A percentile compares a stretch with the other conserved stretches of the same genome.
Evolutionary conservation across 2,888 invertebrate species (phyloP).

Genomic region (Drosophila robusta): DNA sequence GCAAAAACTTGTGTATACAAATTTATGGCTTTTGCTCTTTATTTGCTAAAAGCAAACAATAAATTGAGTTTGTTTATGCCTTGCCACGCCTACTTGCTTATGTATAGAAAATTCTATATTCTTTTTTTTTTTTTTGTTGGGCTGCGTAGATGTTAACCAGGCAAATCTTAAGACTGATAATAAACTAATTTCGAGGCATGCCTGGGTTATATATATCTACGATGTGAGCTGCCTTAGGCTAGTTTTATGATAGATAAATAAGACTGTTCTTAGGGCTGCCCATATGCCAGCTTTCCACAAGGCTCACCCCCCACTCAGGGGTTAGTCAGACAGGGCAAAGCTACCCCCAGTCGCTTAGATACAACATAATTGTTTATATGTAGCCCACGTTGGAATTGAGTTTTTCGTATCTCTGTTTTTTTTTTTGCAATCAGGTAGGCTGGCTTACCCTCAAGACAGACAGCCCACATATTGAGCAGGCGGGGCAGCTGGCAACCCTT

Average conservation of each 20-base stretch:
- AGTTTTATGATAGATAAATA: conserved; percentile 54
- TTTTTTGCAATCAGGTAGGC: conserved; percentile 64
- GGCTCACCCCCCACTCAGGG: conserved; percentile 14
- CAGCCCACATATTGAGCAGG: conserved; percentile 2
- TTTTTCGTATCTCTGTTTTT: conserved; percentile 15
- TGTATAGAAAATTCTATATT: background rate
- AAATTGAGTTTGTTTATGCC: conserved; percentile 52
- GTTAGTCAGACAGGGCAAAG: conserved; percentile 24
- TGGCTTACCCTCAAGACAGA: conserved; percentile 43
- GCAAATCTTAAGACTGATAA: conserved; percentile 28
- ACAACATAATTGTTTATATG: conserved; percentile 71
- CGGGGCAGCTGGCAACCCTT: conserved; percentile 56
- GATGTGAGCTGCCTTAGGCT: conserved; percentile 17
- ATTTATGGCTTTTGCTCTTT: conserved; percentile 64
- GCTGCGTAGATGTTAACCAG: background rate
- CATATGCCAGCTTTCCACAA: conserved; percentile 60
- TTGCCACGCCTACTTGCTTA: conserved; percentile 34
- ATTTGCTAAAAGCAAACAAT: conserved; percentile 56
- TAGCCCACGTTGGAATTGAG: conserved; percentile 32
- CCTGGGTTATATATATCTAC: conserved; percentile 15
- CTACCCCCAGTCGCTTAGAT: conserved; percentile 47
- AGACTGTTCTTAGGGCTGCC: conserved; percentile 13
- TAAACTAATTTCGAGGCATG: conserved; percentile 52
- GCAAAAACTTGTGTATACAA: conserved; percentile 52
- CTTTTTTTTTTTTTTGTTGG: background rate